These are phyloP conservation scores for Sitophilus oryzae DNA, from an alignment of 1,140 invertebrate genomes.

Conservation along the genomic window DNA sequence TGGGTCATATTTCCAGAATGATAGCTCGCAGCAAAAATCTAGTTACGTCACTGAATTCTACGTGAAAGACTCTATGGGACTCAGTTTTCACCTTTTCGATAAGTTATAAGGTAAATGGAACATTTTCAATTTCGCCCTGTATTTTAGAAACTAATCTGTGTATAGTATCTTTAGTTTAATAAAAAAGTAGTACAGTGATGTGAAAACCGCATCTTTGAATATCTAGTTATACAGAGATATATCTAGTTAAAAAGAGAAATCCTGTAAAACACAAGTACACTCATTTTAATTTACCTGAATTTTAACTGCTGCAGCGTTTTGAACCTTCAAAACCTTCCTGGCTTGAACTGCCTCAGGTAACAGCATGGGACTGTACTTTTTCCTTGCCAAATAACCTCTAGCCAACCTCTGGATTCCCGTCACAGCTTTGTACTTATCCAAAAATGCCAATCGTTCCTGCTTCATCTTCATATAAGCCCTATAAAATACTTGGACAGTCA, in stretches of 20 bases:
- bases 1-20: too few species aligned
- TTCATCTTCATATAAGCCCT: conserved; percentile 30
- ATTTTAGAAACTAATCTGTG: too few species aligned
- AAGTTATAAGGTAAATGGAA: too few species aligned
- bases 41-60: too few species aligned
- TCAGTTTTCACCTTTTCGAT: too few species aligned
- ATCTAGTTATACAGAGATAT: neutral
- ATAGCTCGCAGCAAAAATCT: too few species aligned
- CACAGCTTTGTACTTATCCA: conserved; percentile 39
- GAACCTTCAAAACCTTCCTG: conserved; percentile 40
- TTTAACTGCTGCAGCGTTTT: conserved; percentile 49
- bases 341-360: conserved; percentile 46
- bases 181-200: too few species aligned
- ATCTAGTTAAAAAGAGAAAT: conserved; percentile 1
- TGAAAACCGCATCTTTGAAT: too few species aligned
- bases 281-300: conserved; percentile 51
- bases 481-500: conserved; percentile 34
- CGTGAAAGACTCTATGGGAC: too few species aligned
- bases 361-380: conserved; percentile 28
- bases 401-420: conserved; percentile 27
- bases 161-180: too few species aligned
- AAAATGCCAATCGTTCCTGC: conserved; percentile 32
- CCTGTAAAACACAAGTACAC: neutral
- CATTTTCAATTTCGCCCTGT: too few species aligned
- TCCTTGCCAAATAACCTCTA: conserved; percentile 50